These are phyloP conservation scores for Hippoglossus stenolepis DNA, from an alignment of 2,113 vertebrate genomes.

Conservation along the genomic window DNA sequence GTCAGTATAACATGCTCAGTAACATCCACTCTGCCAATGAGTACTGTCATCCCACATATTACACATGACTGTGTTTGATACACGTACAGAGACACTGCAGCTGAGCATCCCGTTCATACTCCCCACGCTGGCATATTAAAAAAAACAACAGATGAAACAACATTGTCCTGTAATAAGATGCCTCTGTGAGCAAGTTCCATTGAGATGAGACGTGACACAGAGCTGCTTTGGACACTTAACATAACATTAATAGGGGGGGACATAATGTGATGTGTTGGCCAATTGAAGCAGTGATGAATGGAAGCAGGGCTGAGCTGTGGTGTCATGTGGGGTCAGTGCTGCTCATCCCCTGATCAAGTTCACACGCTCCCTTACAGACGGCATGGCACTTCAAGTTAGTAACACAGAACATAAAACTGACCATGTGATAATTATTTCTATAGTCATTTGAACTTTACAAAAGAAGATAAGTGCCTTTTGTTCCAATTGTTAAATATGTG, in stretches of 20 bases:
- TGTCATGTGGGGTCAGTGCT: conserved; percentile 29
- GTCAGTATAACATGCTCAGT: not conserved
- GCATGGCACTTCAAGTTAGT: not conserved
- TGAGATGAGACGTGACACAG: not conserved
- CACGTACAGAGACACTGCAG: not conserved
- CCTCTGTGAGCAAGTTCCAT: too few relatives aligned
- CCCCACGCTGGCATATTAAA: not conserved
- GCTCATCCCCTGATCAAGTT: conserved; percentile 24
- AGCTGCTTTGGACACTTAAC: not conserved
- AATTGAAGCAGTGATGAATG: conserved; percentile 31
- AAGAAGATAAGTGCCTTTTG: too few relatives aligned
- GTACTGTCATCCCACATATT: not conserved
- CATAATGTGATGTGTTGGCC: too few relatives aligned
- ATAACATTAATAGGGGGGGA: too few relatives aligned
- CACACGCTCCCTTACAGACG: conserved; percentile 24
- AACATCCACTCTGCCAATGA: not conserved
- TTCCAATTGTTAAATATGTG: too few relatives aligned
- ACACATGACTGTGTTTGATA: not conserved
- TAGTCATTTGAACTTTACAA: too few relatives aligned
- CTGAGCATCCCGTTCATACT: not conserved
- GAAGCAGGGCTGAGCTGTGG: conserved; percentile 22
- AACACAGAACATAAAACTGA: not conserved
- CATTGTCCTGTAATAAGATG: too few relatives aligned
- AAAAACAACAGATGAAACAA: not conserved
- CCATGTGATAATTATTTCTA: too few relatives aligned